phyloP scores from a whole-genome alignment of 1,140 invertebrate genomes.

The Macrosteles quadrilineatus region DNA sequence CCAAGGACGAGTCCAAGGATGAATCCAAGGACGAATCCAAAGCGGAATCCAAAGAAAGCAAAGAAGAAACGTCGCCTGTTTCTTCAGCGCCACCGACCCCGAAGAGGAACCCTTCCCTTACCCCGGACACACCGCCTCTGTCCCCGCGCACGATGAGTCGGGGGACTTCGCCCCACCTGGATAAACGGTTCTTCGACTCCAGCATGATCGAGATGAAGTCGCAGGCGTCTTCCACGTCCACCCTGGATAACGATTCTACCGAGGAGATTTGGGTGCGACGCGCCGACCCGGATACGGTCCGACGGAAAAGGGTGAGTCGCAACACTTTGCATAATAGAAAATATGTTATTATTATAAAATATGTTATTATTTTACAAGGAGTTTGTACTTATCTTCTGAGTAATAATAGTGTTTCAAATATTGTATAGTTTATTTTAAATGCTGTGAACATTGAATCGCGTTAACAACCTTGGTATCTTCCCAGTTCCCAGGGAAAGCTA shows the following conservation, averaged over 20 bases:
- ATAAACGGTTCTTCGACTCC: slow-evolving; percentile 77
- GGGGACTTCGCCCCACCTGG: slow-evolving; percentile 61
- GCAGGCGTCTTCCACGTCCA: slow-evolving; percentile 62
- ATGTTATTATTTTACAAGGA: neutral
- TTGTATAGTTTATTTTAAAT: too few relatives aligned
- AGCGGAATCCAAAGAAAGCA: neutral
- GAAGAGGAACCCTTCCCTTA: slow-evolving; percentile 49
- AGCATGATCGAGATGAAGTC: slow-evolving; percentile 80
- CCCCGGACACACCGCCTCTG: slow-evolving; percentile 46
- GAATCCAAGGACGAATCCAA: slow-evolving; percentile 1
- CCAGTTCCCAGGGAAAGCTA: too few relatives aligned
- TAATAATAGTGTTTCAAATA: too few relatives aligned
- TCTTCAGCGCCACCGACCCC: slow-evolving; percentile 45
- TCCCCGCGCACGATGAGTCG: slow-evolving; percentile 37
- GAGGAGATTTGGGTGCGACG: slow-evolving; percentile 74
- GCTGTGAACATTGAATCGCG: too few relatives aligned
- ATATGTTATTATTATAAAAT: neutral
- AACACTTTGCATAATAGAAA: neutral
- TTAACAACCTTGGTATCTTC: too few relatives aligned
- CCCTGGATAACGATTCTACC: slow-evolving; percentile 58
- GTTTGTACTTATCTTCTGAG: too few relatives aligned
- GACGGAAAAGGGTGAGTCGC: slow-evolving; percentile 48
- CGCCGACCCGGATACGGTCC: slow-evolving; percentile 49
- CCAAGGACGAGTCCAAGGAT: neutral
- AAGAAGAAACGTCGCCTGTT: slow-evolving; percentile 6